A percentile compares a stretch with the other conserved stretches of the same genome.
Evolutionary conservation across 2,113 vertebrate species (phyloP).

Genomic region (Hemibagrus wyckioides): DNA sequence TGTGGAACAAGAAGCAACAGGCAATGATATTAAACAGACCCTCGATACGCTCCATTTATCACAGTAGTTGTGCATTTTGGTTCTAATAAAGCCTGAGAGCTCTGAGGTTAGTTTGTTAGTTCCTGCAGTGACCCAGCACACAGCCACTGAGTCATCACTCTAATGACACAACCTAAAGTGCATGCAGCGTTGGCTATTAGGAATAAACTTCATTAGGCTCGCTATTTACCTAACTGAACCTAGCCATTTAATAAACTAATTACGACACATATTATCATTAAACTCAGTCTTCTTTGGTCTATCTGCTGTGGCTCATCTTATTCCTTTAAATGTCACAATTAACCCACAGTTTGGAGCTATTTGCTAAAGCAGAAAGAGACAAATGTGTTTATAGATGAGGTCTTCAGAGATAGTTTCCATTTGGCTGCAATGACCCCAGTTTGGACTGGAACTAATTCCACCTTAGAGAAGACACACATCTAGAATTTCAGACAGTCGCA

Average conservation of each 20-base stretch:
- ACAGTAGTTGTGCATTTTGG: not conserved
- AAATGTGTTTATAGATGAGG: not conserved
- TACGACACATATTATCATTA: slow-evolving; percentile 43
- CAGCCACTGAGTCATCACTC: slow-evolving; percentile 48
- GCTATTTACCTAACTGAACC: slow-evolving; percentile 46
- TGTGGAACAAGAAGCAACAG: not conserved
- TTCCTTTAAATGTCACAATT: not conserved
- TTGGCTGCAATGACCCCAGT: not conserved
- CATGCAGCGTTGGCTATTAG: slow-evolving; percentile 34
- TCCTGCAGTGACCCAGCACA: slow-evolving; percentile 50
- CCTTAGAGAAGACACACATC: not conserved
- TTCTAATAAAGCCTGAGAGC: slow-evolving; percentile 17
- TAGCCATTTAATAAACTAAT: slow-evolving; percentile 38
- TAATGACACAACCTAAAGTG: slow-evolving; percentile 45
- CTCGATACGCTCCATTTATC: not conserved
- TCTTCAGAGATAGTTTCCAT: not conserved
- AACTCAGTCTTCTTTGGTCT: slow-evolving; percentile 25
- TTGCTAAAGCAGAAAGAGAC: not conserved
- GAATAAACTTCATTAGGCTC: slow-evolving; percentile 42
- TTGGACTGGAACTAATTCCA: not conserved
- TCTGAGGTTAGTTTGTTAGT: slow-evolving; percentile 49
- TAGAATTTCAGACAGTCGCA: not conserved
- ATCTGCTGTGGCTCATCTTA: not conserved
- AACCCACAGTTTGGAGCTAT: not conserved
- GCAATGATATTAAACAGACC: slow-evolving; percentile 3